Conservation (phyloP, 2,888 invertebrate species). For the Trimorus sp. region DNA sequence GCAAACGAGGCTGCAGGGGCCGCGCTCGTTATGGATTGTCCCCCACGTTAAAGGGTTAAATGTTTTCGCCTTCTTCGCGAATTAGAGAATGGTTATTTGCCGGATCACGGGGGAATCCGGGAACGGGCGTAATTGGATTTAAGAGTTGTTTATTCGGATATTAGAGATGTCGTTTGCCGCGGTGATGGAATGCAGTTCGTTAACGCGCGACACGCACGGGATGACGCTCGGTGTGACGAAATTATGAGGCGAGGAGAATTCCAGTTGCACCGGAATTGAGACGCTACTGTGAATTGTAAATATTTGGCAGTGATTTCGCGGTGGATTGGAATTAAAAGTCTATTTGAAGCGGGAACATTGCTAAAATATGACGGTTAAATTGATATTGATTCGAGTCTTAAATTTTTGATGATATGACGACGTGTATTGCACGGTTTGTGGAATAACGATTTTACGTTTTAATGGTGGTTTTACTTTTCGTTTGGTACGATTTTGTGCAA, state of each 20-base stretch:
- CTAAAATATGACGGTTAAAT: constrained; percentile 35
- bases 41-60: constrained; percentile 47
- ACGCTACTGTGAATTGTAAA: constrained; percentile 1
- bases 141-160: not conserved
- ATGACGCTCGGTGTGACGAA: too few relatives aligned
- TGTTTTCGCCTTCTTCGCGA: constrained; percentile 54
- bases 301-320: not conserved
- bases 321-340: constrained; percentile 4
- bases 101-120: constrained; percentile 25
- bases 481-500: too few relatives aligned
- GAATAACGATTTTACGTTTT: constrained; percentile 26
- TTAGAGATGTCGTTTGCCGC: too few relatives aligned
- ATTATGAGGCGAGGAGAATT: too few relatives aligned
- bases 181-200: too few relatives aligned
- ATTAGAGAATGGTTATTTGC: constrained; percentile 41
- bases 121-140: constrained; percentile 3
- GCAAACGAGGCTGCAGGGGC: constrained; percentile 47
- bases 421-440: constrained; percentile 19
- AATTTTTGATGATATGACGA: constrained; percentile 13
- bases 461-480: not conserved
- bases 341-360: constrained; percentile 12
- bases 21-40: constrained; percentile 42
- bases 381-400: constrained; percentile 37
- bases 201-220: too few relatives aligned
- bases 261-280: not conserved